Conservation (phyloP, 2,888 invertebrate genomes). For the Lepidocyrtinus sp. region DNA sequence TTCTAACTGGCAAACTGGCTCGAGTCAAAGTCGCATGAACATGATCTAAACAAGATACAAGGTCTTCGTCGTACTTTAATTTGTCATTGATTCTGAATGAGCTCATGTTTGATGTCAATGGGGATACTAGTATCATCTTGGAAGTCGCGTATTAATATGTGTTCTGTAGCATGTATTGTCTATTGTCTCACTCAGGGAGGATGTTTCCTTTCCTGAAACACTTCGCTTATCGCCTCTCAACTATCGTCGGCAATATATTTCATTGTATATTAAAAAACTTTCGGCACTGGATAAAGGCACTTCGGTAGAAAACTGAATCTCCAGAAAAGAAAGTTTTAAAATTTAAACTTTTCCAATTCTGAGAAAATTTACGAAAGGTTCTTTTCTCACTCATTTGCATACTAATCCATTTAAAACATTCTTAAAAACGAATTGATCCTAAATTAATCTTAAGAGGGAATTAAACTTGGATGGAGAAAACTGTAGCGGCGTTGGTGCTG, state of each 20-base stretch:
- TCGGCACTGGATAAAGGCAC: slow-evolving; percentile 66
- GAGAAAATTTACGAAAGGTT: too few relatives aligned
- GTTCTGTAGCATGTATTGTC: too few relatives aligned
- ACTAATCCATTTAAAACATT: neutral
- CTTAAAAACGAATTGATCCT: neutral
- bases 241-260: slow-evolving; percentile 58
- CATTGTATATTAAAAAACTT: too few relatives aligned
- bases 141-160: too few relatives aligned
- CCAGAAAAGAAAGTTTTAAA: slow-evolving; percentile 16
- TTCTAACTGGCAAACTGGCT: neutral
- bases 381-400: neutral
- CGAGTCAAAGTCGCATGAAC: neutral
- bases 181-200: too few relatives aligned
- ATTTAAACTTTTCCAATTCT: neutral
- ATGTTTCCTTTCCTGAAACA: slow-evolving; percentile 24
- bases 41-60: neutral
- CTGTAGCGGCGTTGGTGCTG: too few relatives aligned
- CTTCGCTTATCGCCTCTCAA: slow-evolving; percentile 34
- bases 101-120: too few relatives aligned
- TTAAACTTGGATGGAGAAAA: too few relatives aligned
- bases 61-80: neutral
- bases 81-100: slow-evolving; percentile 1
- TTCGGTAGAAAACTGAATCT: slow-evolving; percentile 41
- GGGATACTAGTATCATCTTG: too few relatives aligned
- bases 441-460: neutral